A percentile compares a stretch with the other conserved stretches of the same genome.
Conservation (phyloP, 2,113 vertebrate genomes). For the Semicossyphus pulcher region DNA sequence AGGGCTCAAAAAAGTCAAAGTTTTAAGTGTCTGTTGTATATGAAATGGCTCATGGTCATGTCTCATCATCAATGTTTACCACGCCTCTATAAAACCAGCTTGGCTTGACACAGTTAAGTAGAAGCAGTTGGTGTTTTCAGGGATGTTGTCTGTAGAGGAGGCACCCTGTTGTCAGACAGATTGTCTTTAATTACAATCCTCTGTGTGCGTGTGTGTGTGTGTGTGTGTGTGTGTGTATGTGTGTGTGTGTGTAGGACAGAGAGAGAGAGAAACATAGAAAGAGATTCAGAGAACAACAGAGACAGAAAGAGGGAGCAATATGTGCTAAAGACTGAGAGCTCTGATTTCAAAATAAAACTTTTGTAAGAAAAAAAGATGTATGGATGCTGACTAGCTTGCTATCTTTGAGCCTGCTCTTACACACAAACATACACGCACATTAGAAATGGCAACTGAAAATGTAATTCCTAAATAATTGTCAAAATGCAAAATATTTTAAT, state of each 20-base stretch:
- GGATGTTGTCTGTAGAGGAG: slow-evolving; percentile 20
- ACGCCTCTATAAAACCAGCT: neutral
- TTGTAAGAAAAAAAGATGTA: too few species aligned
- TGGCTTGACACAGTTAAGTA: neutral
- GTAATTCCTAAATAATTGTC: too few species aligned
- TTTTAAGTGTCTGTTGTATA: too few species aligned
- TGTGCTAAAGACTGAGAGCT: neutral
- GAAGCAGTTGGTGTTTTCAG: slow-evolving; percentile 40
- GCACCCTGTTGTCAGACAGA: slow-evolving; percentile 37
- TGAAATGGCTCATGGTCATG: neutral
- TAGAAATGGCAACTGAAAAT: too few species aligned
- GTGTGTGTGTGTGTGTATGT: slow-evolving; percentile 17
- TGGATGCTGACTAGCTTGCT: too few species aligned
- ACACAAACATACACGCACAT: neutral
- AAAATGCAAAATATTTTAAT: too few species aligned
- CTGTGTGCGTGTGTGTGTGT: slow-evolving; percentile 10
- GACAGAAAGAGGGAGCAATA: neutral
- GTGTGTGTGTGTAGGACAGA: neutral
- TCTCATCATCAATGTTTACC: neutral
- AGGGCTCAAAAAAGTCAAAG: too few species aligned
- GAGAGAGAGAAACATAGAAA: neutral
- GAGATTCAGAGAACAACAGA: neutral
- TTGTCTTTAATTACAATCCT: slow-evolving; percentile 47
- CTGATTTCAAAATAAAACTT: neutral
- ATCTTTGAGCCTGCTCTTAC: too few species aligned